These are phyloP conservation scores for Perdita meconis DNA, from an alignment of 2,888 invertebrate species.

Conservation along the genomic window DNA sequence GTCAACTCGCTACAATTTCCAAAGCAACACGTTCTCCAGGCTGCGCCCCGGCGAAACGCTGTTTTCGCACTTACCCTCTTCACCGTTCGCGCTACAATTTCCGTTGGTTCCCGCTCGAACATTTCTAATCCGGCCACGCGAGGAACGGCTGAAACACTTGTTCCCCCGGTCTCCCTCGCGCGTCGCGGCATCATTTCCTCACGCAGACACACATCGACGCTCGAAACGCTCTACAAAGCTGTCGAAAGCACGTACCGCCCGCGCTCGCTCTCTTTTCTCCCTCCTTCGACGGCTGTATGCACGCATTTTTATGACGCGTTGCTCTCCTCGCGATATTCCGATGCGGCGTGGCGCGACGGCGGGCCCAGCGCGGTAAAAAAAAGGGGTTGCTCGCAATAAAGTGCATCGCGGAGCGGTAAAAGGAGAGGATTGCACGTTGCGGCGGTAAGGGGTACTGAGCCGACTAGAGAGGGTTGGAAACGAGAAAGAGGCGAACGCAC, in stretches of 20 bases:
- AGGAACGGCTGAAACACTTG: constrained; percentile 40
- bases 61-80: constrained; percentile 10
- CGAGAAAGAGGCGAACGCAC: constrained; percentile 36
- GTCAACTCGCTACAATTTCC: not conserved
- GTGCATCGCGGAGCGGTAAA: constrained; percentile 67
- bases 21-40: not conserved
- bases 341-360: constrained; percentile 53
- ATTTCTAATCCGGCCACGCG: constrained; percentile 52
- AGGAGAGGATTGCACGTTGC: constrained; percentile 55
- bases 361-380: constrained; percentile 46
- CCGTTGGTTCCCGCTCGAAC: constrained; percentile 24
- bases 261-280: constrained; percentile 1
- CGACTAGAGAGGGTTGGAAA: constrained; percentile 40
- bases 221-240: constrained; percentile 55
- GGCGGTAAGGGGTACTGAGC: constrained; percentile 55
- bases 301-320: constrained; percentile 56
- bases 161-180: constrained; percentile 29
- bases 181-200: constrained; percentile 36
- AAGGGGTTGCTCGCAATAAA: constrained; percentile 68
- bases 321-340: constrained; percentile 58
- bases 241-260: constrained; percentile 41
- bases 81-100: constrained; percentile 24
- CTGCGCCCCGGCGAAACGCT: not conserved
- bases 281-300: constrained; percentile 24
- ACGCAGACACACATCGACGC: constrained; percentile 30